Conservation (phyloP, 2,113 vertebrate genomes). For the Fukomys damarensis region DNA sequence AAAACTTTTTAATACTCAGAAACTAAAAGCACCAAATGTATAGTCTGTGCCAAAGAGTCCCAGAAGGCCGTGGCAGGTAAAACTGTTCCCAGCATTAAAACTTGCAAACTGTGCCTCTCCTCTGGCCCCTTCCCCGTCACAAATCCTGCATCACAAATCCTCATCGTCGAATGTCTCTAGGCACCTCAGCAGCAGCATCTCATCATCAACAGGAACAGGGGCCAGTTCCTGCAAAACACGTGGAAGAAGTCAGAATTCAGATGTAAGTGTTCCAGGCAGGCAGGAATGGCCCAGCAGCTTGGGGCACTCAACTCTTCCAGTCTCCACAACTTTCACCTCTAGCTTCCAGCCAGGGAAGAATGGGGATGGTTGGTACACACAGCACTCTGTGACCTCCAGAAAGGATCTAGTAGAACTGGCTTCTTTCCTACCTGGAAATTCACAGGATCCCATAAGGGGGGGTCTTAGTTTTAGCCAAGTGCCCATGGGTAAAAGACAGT, state of each 20-base stretch:
- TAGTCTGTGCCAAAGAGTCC: neutral
- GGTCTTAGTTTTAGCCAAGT: neutral
- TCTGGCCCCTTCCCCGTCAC: no score
- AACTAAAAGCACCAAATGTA: constrained; percentile 19
- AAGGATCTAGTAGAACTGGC: neutral
- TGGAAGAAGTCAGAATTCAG: neutral
- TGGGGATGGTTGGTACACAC: neutral
- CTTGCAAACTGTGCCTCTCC: neutral
- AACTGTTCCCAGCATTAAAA: neutral
- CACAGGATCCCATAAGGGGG: neutral
- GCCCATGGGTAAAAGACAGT: neutral
- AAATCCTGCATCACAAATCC: constrained; percentile 82
- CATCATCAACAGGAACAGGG: constrained; percentile 81
- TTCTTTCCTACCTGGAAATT: neutral
- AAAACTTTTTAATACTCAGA: neutral
- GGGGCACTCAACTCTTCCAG: neutral
- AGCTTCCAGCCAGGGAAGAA: neutral
- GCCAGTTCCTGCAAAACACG: constrained; percentile 83
- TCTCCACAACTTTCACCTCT: neutral
- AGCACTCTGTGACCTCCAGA: neutral
- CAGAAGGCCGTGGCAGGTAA: neutral
- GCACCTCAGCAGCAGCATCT: constrained; percentile 87
- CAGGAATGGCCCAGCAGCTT: neutral
- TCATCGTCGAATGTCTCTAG: constrained; percentile 92
- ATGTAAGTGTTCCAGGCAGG: neutral